Conservation (phyloP, 2,113 vertebrate genomes). For the Synchiropus splendidus region DNA sequence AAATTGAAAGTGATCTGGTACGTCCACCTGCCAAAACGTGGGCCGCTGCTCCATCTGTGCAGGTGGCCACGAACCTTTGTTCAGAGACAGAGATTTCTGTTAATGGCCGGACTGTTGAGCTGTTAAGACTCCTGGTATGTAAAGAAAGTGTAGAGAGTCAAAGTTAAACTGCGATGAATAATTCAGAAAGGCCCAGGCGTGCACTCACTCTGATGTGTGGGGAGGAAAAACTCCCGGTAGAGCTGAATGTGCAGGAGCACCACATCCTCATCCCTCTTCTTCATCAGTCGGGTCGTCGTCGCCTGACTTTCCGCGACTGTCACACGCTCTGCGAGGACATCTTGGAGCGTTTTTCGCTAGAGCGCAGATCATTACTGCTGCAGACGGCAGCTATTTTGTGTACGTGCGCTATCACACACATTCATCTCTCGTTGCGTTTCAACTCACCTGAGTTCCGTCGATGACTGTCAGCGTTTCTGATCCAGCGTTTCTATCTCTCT, state of each 20-base stretch:
- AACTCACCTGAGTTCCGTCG: slow-evolving; percentile 41
- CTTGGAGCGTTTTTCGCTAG: slow-evolving; percentile 34
- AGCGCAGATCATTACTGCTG: slow-evolving; percentile 53
- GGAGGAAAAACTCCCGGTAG: slow-evolving; percentile 79
- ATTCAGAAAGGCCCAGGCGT: slow-evolving; percentile 79
- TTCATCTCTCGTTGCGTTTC: slow-evolving; percentile 29
- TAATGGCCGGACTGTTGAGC: slow-evolving; percentile 6
- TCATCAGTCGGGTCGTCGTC: slow-evolving; percentile 83
- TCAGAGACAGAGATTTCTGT: neutral
- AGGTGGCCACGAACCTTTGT: too few species aligned
- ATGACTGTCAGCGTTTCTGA: slow-evolving; percentile 44
- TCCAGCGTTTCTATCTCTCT: slow-evolving; percentile 25
- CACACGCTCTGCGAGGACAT: slow-evolving; percentile 62
- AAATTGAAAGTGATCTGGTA: too few species aligned
- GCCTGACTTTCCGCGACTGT: slow-evolving; percentile 86
- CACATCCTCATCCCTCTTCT: slow-evolving; percentile 57
- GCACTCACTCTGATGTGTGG: slow-evolving; percentile 76
- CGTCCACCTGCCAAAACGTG: slow-evolving; percentile 12
- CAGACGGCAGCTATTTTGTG: slow-evolving; percentile 57
- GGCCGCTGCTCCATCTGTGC: slow-evolving; percentile 1
- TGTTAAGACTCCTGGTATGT: slow-evolving; percentile 7
- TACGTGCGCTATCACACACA: slow-evolving; percentile 48
- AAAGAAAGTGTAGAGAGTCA: slow-evolving; percentile 27
- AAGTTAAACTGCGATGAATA: slow-evolving; percentile 83
- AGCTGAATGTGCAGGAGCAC: slow-evolving; percentile 93